These are phyloP conservation scores for Aromia moschata DNA, from an alignment of 2,888 invertebrate genomes.

Conservation along the genomic window DNA sequence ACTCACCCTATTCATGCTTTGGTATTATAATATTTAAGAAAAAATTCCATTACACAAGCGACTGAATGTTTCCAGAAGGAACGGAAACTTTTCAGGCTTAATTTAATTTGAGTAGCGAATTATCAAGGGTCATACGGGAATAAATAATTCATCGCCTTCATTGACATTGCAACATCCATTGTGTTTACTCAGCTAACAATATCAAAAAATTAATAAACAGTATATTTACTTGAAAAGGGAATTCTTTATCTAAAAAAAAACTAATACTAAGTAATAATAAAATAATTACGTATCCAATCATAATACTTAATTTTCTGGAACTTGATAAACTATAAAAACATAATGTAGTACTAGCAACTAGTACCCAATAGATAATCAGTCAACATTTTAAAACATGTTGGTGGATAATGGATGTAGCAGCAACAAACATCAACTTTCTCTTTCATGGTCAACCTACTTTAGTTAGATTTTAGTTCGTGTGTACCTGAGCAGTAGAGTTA, in stretches of 20 bases:
- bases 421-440: not conserved
- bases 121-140: slow-evolving; percentile 8
- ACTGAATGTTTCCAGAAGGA: not conserved
- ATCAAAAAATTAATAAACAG: slow-evolving; percentile 7
- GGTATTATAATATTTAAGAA: too few species aligned
- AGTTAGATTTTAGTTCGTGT: not conserved
- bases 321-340: too few species aligned
- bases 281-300: too few species aligned
- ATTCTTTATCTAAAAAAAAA: too few species aligned
- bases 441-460: slow-evolving; percentile 1
- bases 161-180: not conserved
- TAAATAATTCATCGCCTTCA: slow-evolving; percentile 10
- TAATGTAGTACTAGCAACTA: too few species aligned
- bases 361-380: too few species aligned
- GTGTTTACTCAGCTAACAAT: not conserved
- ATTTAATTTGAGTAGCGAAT: not conserved
- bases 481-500: not conserved
- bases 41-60: not conserved
- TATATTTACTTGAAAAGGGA: too few species aligned
- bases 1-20: too few species aligned
- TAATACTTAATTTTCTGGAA: too few species aligned
- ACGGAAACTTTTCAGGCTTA: not conserved
- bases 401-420: too few species aligned
- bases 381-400: not conserved
- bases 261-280: too few species aligned